These are phyloP conservation scores for Heloderma charlesbogerti DNA, from an alignment of 2,113 vertebrate genomes.

Conservation along the genomic window DNA sequence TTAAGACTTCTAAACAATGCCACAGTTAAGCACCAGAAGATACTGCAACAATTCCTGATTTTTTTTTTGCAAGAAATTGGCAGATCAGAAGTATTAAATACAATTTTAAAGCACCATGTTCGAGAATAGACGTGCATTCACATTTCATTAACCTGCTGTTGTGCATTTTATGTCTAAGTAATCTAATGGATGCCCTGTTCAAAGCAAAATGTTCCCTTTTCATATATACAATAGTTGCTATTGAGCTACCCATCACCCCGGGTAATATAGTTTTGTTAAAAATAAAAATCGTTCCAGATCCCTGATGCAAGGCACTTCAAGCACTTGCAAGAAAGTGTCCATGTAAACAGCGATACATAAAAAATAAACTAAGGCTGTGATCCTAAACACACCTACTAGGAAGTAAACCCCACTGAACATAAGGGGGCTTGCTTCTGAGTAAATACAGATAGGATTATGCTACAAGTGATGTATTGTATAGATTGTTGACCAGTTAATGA, in stretches of 20 bases:
- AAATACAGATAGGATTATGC: conserved; percentile 11
- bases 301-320: conserved; percentile 79
- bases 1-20: conserved; percentile 40
- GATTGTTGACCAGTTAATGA: conserved; percentile 59
- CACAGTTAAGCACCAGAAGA: conserved; percentile 36
- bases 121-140: conserved; percentile 35
- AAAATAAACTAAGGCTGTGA: conserved; percentile 67
- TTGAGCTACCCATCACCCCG: conserved; percentile 55
- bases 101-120: conserved; percentile 66
- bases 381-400: not conserved
- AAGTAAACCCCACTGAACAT: not conserved
- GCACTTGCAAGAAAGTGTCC: conserved; percentile 72
- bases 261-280: conserved; percentile 64
- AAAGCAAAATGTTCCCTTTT: conserved; percentile 39
- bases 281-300: conserved; percentile 76
- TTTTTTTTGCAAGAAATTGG: conserved; percentile 72
- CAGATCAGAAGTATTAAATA: conserved; percentile 66
- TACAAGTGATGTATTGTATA: conserved; percentile 49
- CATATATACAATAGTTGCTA: conserved; percentile 58
- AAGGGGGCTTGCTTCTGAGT: not conserved
- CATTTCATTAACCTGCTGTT: conserved; percentile 48
- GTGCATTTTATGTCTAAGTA: conserved; percentile 42
- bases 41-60: conserved; percentile 55
- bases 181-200: conserved; percentile 21
- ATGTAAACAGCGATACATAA: conserved; percentile 79